Evolutionary conservation across 2,888 invertebrate species (phyloP).

Genomic region (Adela reaumurella): DNA sequence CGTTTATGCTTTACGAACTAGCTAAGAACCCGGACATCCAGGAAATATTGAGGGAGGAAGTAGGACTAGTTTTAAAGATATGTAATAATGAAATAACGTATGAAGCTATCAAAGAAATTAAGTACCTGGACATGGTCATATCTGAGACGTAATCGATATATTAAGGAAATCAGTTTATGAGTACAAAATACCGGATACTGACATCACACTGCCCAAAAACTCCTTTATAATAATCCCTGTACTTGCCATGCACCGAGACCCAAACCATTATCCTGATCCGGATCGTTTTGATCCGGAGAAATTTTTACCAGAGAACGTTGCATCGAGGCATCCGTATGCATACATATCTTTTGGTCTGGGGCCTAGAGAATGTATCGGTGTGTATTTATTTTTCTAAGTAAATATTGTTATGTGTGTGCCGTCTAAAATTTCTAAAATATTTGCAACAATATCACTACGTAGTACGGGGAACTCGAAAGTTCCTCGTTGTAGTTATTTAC

Average conservation of each 20-base stretch:
- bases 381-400: no score
- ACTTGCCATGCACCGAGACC: conserved; percentile 34
- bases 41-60: conserved; percentile 6
- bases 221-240: conserved; percentile 24
- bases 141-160: conserved; percentile 31
- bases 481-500: no score
- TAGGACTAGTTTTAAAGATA: conserved; percentile 7
- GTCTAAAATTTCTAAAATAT: no score
- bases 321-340: conserved; percentile 23
- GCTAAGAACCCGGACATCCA: conserved; percentile 7
- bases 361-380: conserved; percentile 39
- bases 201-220: conserved; percentile 26
- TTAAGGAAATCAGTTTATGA: conserved; percentile 25
- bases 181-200: conserved; percentile 29
- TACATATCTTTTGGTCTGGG: conserved; percentile 38
- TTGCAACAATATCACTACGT: no score
- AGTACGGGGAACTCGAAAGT: no score
- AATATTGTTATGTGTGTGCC: no score
- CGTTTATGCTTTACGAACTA: conserved; percentile 7
- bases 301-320: conserved; percentile 26
- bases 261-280: conserved; percentile 34
- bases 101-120: conserved; percentile 19
- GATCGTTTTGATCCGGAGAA: conserved; percentile 41
- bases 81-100: conserved; percentile 17
- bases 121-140: conserved; percentile 19